Evolutionary conservation across 2,113 vertebrate species (phyloP), one percentile per base, ranked within the genome.

Genomic region (Cryptoleucopteryx plumbea): DNA sequence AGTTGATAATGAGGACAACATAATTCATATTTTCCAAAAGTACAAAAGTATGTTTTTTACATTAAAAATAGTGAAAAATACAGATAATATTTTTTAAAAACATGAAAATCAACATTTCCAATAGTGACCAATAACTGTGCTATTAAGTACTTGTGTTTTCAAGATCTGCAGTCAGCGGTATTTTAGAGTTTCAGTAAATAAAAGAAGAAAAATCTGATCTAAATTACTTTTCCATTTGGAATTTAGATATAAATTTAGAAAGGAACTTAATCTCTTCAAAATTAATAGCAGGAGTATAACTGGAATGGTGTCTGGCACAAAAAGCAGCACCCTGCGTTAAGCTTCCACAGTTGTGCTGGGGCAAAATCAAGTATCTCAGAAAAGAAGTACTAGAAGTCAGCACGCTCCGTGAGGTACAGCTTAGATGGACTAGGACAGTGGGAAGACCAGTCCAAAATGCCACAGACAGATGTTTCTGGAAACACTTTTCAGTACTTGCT

Each of bases 291-390:
- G 9, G 4, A 61, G 3, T 34, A 31, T 40, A 67, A 53, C 18
- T 27, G 27, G 8, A 13, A 67, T 45, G 9, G 12, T 34, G 9
- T 48, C n/a, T 53, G 43, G 2, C 29, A 25, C 8, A 48, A 59
- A 48, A 79, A 48, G 7, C 12, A 80, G 2, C 6, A 58, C 3
- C 10, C 8, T 58, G 11, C 15, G 4, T 40, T 40, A 66, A 75
- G 13, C 21, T 71, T 85, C 66, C 31, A 38, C 40, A 27, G 29
- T 0, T 0, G 13, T 32, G 8, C 5, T 62, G 4, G 0, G 22
- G 4, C 17, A 86, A 79, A 90, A 65, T 29, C 1, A 84, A 38
- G 16, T 59, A 21, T 21, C 7, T 65, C 13, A 15, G 53, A 59
- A 81, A 90, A 77, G 15, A 63, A 68, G 26, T 22, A 15, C 8